These are phyloP conservation scores for Galerucella pusilla DNA, from an alignment of 2,888 invertebrate species.

Conservation along the genomic window DNA sequence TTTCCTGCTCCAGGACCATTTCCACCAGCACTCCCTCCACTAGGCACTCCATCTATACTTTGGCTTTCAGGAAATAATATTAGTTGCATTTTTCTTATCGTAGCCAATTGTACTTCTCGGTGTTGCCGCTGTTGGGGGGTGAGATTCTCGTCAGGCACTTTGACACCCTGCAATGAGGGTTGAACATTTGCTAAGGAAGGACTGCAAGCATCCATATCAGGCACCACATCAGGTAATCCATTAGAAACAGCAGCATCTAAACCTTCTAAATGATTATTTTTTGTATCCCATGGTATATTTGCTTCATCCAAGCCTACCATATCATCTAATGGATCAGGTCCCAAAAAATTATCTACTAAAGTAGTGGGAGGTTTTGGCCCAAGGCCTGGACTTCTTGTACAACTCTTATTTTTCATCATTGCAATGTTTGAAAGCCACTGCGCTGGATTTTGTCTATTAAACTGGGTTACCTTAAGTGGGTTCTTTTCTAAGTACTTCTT, in stretches of 20 bases:
- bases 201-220: constrained; percentile 66
- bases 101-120: constrained; percentile 92
- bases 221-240: constrained; percentile 62
- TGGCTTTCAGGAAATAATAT: constrained; percentile 88
- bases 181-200: constrained; percentile 68
- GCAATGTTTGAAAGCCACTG: constrained; percentile 84
- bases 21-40: constrained; percentile 47
- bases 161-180: constrained; percentile 78
- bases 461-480: constrained; percentile 86
- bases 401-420: constrained; percentile 79
- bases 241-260: constrained; percentile 63
- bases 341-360: constrained; percentile 61
- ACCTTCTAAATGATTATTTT: constrained; percentile 62
- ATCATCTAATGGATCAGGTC: constrained; percentile 64
- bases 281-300: constrained; percentile 69
- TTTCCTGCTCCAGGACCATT: constrained; percentile 45
- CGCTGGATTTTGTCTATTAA: constrained; percentile 84
- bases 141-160: constrained; percentile 95
- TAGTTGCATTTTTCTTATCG: constrained; percentile 91
- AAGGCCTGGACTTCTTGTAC: constrained; percentile 69
- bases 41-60: constrained; percentile 55
- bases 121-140: constrained; percentile 96
- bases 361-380: constrained; percentile 57
- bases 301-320: constrained; percentile 62
- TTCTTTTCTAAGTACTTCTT: constrained; percentile 96